Evolutionary conservation across 37 sponge, comb jelly and placozoan genomes (phyloP), one percentile per base, ranked within the genome.

Genomic region (Cliona cf. orientalis): DNA sequence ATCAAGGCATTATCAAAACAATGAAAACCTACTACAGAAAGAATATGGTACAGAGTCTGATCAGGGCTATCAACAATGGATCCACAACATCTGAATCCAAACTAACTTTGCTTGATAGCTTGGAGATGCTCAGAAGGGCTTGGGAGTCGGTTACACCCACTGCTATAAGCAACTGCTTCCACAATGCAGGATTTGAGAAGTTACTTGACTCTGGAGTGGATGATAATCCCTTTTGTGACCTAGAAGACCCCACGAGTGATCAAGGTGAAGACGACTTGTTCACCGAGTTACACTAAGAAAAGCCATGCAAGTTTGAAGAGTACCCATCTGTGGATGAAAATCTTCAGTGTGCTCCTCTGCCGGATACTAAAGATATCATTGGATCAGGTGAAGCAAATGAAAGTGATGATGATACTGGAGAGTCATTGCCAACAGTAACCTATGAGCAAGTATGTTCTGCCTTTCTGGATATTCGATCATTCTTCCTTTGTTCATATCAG

Each of bases 161-260:
- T 37, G 29, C 71, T 23, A 57, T 80, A 12, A 19, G 25, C 2
- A 80, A 80, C 58, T 80, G 81, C 42, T 80, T 80, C 38, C 22
- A 58, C 11, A 80, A 68, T 41, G 81, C 71, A 35, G 81, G 71
- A 3, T 80, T 80, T 44, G 36, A 49, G 53, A n/a, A n/a, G n/a
- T n/a, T n/a, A n/a, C n/a, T n/a, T n/a, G n/a, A n/a, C n/a, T n/a
- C n/a, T n/a, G n/a, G n/a, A 49, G 14, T 14, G 9, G 9, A 9
- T 49, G 53, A 49, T 49, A 14, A 49, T 14, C 53, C 53, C 53
- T 49, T 9, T 49, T 9, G 14, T 49, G 53, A 49, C 14, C 14
- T 19, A 49, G 53, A 49, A 49, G 14, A 14, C 53, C 14, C 53
- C 9, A 14, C 9, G 14, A 49, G 53, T 49, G 53, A 49, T 19